Evolutionary conservation across 2,888 invertebrate species (phyloP).

Genomic region (Mesorhabditis spiculigera): DNA sequence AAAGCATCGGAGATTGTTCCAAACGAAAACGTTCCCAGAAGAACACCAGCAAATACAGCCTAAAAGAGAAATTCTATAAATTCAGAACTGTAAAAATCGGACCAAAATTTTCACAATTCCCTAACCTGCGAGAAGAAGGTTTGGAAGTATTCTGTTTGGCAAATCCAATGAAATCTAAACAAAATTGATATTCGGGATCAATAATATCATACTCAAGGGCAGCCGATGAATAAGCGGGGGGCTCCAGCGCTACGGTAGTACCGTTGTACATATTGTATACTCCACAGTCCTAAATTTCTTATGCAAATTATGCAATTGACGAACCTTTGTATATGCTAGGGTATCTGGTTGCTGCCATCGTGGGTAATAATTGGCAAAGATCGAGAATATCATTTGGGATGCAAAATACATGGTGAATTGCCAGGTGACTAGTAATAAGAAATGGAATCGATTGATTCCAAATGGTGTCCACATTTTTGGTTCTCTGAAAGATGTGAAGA

Average conservation of each 20-base stretch:
- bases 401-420: slow-evolving; percentile 56
- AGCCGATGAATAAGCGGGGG: slow-evolving; percentile 48
- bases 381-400: slow-evolving; percentile 51
- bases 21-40: slow-evolving; percentile 44
- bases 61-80: not conserved
- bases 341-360: not conserved
- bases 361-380: slow-evolving; percentile 56
- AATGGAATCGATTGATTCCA: slow-evolving; percentile 55
- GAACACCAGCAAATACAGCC: slow-evolving; percentile 13
- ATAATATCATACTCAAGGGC: slow-evolving; percentile 34
- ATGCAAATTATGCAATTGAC: not conserved
- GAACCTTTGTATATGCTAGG: not conserved
- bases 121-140: slow-evolving; percentile 44
- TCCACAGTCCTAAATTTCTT: slow-evolving; percentile 29
- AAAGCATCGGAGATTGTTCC: slow-evolving; percentile 43
- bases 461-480: slow-evolving; percentile 35
- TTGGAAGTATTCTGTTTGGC: slow-evolving; percentile 38
- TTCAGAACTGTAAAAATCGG: too few species aligned
- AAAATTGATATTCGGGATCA: not conserved
- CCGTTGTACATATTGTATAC: slow-evolving; percentile 31
- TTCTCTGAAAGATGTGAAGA: not conserved
- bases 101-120: not conserved
- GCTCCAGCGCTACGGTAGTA: slow-evolving; percentile 39
- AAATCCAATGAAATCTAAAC: slow-evolving; percentile 49
- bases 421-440: slow-evolving; percentile 53